phyloP scores from a whole-genome alignment of 2,888 invertebrate genomes.

The Drosophila fulvimacula region DNA sequence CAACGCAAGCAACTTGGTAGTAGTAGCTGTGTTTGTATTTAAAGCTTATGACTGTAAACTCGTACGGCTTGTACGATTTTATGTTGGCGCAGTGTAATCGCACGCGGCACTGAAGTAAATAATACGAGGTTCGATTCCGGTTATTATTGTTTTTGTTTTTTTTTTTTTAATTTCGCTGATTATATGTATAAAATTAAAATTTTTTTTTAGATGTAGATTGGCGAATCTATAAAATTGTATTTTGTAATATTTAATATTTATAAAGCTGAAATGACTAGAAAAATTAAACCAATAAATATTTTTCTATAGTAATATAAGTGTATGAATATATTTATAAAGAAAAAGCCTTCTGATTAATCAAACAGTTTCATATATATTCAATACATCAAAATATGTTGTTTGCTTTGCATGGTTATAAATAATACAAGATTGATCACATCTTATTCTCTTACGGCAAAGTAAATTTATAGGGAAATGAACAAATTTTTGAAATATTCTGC shows the following conservation, averaged over 20 bases:
- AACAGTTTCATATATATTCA: not conserved
- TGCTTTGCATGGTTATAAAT: not conserved
- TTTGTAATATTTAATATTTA: too few species aligned
- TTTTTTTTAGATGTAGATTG: too few species aligned
- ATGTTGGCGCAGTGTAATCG: not conserved
- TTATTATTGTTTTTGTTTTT: not conserved
- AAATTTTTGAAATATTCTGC: conserved; percentile 4
- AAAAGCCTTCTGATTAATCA: not conserved
- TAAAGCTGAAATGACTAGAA: not conserved
- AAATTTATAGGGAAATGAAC: not conserved
- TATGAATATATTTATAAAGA: not conserved
- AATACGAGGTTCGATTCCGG: conserved; percentile 1
- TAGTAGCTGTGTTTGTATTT: accelerated
- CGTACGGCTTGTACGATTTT: not conserved
- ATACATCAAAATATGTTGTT: not conserved
- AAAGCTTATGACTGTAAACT: not conserved
- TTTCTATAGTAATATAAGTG: not conserved
- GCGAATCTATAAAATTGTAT: too few species aligned
- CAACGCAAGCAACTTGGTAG: accelerated
- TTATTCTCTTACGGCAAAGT: not conserved
- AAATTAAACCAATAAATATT: not conserved
- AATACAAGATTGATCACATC: conserved; percentile 3
- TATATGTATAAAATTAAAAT: not conserved
- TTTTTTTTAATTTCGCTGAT: not conserved
- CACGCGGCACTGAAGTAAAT: not conserved